Conservation (phyloP, 1,140 invertebrate species). For the Thaumatotibia leucotreta region DNA sequence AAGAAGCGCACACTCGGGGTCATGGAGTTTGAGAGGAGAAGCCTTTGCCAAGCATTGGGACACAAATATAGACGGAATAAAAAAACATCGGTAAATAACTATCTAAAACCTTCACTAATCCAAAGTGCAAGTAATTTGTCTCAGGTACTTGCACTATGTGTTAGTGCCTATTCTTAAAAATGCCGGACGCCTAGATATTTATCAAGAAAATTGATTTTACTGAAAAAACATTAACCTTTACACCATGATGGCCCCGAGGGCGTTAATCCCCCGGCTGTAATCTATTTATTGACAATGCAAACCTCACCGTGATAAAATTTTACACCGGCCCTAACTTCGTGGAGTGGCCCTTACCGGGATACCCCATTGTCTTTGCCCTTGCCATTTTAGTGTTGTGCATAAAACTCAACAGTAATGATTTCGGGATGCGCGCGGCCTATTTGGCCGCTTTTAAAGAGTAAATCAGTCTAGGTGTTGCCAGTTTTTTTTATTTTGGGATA, state of each 20-base stretch:
- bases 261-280: not conserved
- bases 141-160: too few species aligned
- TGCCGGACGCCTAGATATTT: too few species aligned
- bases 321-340: slow-evolving; percentile 1
- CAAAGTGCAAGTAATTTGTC: too few species aligned
- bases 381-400: slow-evolving; percentile 1
- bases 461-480: too few species aligned
- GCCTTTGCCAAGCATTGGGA: too few species aligned
- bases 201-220: not conserved
- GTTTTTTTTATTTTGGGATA: too few species aligned
- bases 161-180: too few species aligned
- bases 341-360: not conserved
- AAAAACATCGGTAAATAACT: too few species aligned
- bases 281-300: slow-evolving; percentile 10
- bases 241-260: not conserved
- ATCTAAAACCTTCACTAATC: too few species aligned
- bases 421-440: not conserved
- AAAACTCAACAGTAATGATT: slow-evolving; percentile 12
- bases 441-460: not conserved
- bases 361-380: slow-evolving; percentile 1
- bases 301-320: slow-evolving; percentile 12
- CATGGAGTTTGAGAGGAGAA: too few species aligned
- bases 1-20: too few species aligned
- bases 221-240: not conserved
- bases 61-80: too few species aligned